Conservation (phyloP, 1,140 invertebrate genomes). For the Zeugodacus cucurbitae region DNA sequence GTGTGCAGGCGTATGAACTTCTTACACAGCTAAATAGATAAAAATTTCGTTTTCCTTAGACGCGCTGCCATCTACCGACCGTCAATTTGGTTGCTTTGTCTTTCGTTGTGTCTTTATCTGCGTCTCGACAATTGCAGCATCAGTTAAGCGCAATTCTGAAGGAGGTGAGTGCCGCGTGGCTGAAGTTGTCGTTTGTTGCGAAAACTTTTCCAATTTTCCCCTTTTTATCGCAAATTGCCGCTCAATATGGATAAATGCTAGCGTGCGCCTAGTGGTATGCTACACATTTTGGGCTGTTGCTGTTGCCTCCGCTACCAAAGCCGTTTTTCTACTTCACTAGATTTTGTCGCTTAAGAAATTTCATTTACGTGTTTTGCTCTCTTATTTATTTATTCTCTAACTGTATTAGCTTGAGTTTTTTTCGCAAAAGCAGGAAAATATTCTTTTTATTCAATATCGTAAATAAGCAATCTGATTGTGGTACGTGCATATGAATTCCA, state of each 20-base stretch:
- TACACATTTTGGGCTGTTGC: not conserved
- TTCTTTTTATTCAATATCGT: slow-evolving; percentile 61
- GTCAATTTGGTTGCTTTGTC: not conserved
- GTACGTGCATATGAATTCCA: slow-evolving; percentile 57
- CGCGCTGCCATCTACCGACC: not conserved
- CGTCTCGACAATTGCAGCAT: slow-evolving; percentile 25
- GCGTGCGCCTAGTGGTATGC: not conserved
- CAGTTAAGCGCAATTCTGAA: not conserved
- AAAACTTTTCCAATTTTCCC: slow-evolving; percentile 65
- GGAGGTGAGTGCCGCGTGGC: not conserved
- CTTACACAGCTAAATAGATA: slow-evolving; percentile 7
- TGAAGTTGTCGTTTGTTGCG: not conserved
- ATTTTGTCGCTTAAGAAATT: slow-evolving; percentile 38
- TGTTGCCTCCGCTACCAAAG: not conserved
- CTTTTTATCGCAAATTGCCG: slow-evolving; percentile 65
- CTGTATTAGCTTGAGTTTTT: slow-evolving; percentile 14
- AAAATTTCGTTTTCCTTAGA: slow-evolving; percentile 23
- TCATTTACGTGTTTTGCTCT: slow-evolving; percentile 13
- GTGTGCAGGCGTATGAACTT: slow-evolving; percentile 19
- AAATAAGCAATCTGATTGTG: slow-evolving; percentile 61
- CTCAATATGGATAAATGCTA: slow-evolving; percentile 40
- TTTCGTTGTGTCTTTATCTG: not conserved
- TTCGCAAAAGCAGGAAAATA: not conserved
- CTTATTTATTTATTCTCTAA: slow-evolving; percentile 41
- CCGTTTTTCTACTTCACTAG: slow-evolving; percentile 54